Conservation (phyloP, 2,888 invertebrate species). For the Brachynemurus nebulosus region DNA sequence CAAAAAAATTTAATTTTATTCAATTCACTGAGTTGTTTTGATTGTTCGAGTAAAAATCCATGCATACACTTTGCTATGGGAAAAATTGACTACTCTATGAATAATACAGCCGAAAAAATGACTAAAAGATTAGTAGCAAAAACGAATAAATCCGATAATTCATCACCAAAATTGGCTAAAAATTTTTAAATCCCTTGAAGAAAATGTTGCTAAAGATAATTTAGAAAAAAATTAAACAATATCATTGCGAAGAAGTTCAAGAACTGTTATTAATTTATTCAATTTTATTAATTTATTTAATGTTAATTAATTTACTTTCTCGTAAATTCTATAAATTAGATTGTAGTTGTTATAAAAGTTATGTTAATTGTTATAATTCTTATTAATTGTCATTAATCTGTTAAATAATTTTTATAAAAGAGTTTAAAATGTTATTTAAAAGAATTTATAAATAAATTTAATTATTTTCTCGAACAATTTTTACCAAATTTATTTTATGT, state of each 20-base stretch:
- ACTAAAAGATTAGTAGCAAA: not conserved
- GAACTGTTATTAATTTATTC: no score
- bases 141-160: not conserved
- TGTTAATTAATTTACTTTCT: no score
- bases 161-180: not conserved
- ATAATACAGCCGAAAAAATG: not conserved
- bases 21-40: not conserved
- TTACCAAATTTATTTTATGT: not conserved
- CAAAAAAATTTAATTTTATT: not conserved
- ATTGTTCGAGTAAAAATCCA: not conserved
- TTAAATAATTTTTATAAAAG: no score
- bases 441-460: no score
- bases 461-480: not conserved
- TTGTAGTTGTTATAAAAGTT: no score
- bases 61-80: not conserved
- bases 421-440: no score
- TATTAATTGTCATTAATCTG: no score
- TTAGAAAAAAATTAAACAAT: no score
- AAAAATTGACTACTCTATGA: not conserved
- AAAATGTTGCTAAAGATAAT: not conserved
- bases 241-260: no score
- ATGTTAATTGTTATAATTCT: no score
- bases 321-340: no score
- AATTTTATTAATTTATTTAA: no score
- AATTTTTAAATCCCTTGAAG: not conserved